Percentiles rank a stretch among this genome's conserved stretches.
phyloP scores from a whole-genome alignment of 2,797 vertebrate genomes.

The Sphaeramia orbicularis region DNA sequence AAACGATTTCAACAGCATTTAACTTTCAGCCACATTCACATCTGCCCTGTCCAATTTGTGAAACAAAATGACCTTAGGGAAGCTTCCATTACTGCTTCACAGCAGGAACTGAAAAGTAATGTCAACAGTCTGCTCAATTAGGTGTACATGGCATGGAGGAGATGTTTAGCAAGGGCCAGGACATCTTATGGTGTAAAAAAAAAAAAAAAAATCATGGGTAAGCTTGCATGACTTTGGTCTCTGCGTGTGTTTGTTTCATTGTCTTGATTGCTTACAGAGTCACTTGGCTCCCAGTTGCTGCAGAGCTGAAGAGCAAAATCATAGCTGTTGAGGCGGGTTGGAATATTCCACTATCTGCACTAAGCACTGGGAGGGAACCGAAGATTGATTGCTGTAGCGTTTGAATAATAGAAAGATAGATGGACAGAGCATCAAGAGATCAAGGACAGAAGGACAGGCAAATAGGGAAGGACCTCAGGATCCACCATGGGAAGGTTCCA shows the following conservation, averaged over 20 bases:
- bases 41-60: conserved; percentile 58
- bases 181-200: conserved; percentile 60
- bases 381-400: conserved; percentile 57
- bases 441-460: conserved; percentile 57
- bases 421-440: conserved; percentile 61
- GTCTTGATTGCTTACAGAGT: conserved; percentile 77
- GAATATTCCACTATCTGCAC: conserved; percentile 68
- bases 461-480: conserved; percentile 65
- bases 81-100: conserved; percentile 44
- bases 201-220: conserved; percentile 42
- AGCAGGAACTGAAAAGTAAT: conserved; percentile 42
- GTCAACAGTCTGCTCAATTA: conserved; percentile 63
- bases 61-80: conserved; percentile 42
- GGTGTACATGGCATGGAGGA: conserved; percentile 49
- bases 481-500: conserved; percentile 76
- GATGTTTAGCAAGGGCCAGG: conserved; percentile 50
- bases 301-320: conserved; percentile 36
- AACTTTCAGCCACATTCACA: conserved; percentile 40
- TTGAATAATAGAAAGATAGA: conserved; percentile 69
- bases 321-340: conserved; percentile 40
- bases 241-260: conserved; percentile 72
- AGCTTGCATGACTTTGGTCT: conserved; percentile 63
- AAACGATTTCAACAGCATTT: conserved; percentile 32
- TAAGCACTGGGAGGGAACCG: conserved; percentile 39
- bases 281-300: conserved; percentile 45